Conservation (phyloP, 2,797 vertebrate species). For the Decapterus maruadsi region DNA sequence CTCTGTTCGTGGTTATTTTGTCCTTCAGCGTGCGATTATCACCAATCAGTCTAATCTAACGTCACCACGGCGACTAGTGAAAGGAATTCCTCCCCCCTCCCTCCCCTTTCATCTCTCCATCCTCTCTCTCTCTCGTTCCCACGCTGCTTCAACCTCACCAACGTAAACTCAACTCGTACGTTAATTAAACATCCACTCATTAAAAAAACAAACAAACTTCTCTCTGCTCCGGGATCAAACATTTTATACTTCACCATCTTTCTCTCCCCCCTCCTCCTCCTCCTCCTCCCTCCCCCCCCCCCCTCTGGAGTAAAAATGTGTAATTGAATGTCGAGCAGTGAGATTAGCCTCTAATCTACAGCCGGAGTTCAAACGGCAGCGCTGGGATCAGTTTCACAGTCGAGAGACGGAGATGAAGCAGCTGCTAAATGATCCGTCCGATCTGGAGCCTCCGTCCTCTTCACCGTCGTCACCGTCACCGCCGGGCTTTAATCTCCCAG, state of each 20-base stretch:
- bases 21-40: slow-evolving; percentile 4
- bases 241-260: not conserved
- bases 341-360: slow-evolving; percentile 43
- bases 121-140: not conserved
- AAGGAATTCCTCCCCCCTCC: not conserved
- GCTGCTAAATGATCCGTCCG: slow-evolving; percentile 8
- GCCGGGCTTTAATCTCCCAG: not conserved
- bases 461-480: not conserved
- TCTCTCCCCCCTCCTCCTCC: too few relatives aligned
- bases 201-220: not conserved
- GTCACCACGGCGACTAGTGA: not conserved
- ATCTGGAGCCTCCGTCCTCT: not conserved
- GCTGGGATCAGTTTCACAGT: slow-evolving; percentile 42
- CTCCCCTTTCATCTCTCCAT: not conserved
- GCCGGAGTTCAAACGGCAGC: slow-evolving; percentile 23
- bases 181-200: not conserved
- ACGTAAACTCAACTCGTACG: not conserved
- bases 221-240: not conserved
- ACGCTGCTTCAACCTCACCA: too few relatives aligned
- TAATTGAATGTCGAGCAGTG: slow-evolving; percentile 33
- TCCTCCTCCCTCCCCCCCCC: not conserved
- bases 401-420: slow-evolving; percentile 27
- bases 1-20: not conserved
- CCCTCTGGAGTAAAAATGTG: not conserved
- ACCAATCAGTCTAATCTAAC: not conserved